Evolutionary conservation across 1,140 invertebrate genomes (phyloP), one percentile per base, ranked within the genome.

Genomic region (Lepidurus packardi): DNA sequence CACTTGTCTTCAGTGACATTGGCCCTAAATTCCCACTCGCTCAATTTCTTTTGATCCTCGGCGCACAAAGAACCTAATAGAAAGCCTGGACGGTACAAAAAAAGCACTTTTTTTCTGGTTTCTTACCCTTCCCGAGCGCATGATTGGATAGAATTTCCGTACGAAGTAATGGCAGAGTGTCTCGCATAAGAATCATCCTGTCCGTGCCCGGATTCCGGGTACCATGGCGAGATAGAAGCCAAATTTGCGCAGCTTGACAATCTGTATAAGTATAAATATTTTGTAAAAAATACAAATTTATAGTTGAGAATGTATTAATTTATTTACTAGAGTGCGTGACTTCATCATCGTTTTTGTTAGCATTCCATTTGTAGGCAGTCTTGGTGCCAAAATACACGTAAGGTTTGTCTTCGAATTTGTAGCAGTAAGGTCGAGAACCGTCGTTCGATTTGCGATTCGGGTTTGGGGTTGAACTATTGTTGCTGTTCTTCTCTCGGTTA

Each of bases 201-300:
- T 84, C 82, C 1, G 83, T 83, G 65, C 87, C 86, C 2, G 90
- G 90, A 79, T 89, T 85, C 79, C 89, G 83, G 1, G 90, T 88
- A n/a, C 90, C 90, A 82, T 91, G 89, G 7, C 90, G 85, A 78
- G 87, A 87, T 73, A 90, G 83, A 77, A 90, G 85, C 90, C 90
- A 91, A 75, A 91, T 87, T 76, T 90, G 89, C 7, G 86, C 83
- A 5, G 90, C 87, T 81, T 85, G 84, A 82, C 90, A 91, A 79
- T 87, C 89, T 90, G 7, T 10, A 74, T 8, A 13, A 13, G 7
- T 42, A 75, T 43, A 73, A 77, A 77, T n/a, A 43, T 25, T 10
- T n/a, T n/a, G n/a, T 76, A 74, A 41, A 77, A 34, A 13, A 21
- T 4, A 34, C 34, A 34, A 34, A 34, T n/a, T 42, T 75, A 9